A percentile compares a stretch with the other conserved stretches of the same genome.
phyloP scores from a whole-genome alignment of 2,113 vertebrate species.

The Rhabdomys dilectus region DNA sequence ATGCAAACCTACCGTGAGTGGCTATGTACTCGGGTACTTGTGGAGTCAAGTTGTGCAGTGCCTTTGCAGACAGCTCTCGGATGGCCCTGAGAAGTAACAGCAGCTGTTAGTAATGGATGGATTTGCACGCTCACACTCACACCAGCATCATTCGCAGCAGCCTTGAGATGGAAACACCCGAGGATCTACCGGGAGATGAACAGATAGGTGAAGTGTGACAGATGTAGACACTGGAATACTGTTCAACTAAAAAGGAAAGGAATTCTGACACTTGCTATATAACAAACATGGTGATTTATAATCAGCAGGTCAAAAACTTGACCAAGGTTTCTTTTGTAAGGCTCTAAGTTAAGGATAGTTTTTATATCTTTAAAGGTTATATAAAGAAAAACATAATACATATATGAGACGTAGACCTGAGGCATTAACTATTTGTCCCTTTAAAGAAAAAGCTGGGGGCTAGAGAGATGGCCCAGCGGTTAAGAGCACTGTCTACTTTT shows the following conservation, averaged over 20 bases:
- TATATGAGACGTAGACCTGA: background rate
- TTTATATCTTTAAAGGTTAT: background rate
- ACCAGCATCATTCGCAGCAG: background rate
- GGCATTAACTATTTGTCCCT: background rate
- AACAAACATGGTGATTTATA: no score
- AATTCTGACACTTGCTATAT: background rate
- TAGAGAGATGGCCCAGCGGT: no score
- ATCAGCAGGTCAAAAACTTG: background rate
- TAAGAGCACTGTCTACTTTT: no score
- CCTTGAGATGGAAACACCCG: background rate
- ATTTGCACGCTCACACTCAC: no score
- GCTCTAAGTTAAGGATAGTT: background rate
- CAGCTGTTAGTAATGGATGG: background rate
- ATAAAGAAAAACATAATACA: background rate
- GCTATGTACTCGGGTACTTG: constrained; percentile 91
- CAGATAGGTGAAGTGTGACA: background rate
- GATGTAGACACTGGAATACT: background rate
- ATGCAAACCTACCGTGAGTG: constrained; percentile 87
- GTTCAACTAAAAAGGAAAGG: background rate
- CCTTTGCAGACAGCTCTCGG: constrained; percentile 93
- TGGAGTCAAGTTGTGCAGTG: constrained; percentile 93
- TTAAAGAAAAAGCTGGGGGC: background rate
- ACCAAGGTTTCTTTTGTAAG: background rate
- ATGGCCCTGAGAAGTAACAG: constrained; percentile 87
- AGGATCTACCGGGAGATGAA: no score